Evolutionary conservation across 2,797 vertebrate genomes (phyloP).

Genomic region (Onychomys torridus): DNA sequence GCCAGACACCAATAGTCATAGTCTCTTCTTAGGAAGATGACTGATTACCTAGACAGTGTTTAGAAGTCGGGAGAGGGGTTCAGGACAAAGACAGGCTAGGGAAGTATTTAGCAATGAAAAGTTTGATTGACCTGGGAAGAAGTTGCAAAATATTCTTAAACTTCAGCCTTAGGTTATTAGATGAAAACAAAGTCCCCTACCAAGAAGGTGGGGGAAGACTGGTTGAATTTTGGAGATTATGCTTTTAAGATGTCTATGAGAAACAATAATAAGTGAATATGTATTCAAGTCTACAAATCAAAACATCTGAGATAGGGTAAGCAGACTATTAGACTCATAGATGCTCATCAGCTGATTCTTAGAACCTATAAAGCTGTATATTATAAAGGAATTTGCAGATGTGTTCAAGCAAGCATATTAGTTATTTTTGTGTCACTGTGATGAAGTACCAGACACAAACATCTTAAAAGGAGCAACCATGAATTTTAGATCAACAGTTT

Average conservation of each 20-base stretch:
- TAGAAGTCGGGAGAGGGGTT: fast-evolving
- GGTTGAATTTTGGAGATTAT: not conserved
- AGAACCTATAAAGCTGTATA: not conserved
- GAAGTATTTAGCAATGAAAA: not conserved
- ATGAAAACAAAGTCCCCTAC: not conserved
- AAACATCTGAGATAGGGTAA: not conserved
- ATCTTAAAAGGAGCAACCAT: too few species aligned
- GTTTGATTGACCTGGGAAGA: not conserved
- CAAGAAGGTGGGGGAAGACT: not conserved
- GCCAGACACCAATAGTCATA: not conserved
- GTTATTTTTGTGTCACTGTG: not conserved
- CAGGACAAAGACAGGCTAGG: not conserved
- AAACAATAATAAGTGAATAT: not conserved
- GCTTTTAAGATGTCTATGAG: not conserved
- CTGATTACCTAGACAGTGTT: not conserved
- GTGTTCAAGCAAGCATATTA: not conserved
- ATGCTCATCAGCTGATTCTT: not conserved
- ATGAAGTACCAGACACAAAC: not conserved
- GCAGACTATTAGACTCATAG: not conserved
- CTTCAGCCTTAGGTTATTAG: not conserved
- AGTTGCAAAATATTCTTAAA: not conserved
- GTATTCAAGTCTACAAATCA: not conserved
- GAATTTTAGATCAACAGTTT: not conserved
- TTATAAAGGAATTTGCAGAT: not conserved
- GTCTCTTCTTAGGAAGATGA: not conserved